A percentile compares a stretch with the other conserved stretches of the same genome.
Conservation (phyloP, 2,888 invertebrate genomes). For the Apeira syringaria region DNA sequence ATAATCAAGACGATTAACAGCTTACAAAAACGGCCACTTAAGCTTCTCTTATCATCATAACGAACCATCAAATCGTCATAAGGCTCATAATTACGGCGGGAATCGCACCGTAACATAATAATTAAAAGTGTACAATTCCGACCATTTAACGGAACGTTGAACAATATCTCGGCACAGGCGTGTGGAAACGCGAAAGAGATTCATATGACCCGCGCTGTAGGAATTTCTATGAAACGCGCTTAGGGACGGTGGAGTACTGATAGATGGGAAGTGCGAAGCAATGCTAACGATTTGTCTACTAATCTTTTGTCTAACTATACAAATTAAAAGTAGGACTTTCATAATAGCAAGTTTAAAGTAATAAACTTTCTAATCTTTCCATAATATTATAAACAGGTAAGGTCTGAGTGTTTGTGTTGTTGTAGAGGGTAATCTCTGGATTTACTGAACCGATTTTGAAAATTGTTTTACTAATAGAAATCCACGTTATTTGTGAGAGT, state of each 20-base stretch:
- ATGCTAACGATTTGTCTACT: not conserved
- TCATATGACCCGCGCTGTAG: constrained; percentile 65
- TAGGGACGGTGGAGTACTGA: constrained; percentile 28
- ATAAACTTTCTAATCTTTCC: no score
- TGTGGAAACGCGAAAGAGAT: constrained; percentile 71
- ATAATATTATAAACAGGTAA: no score
- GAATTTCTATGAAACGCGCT: constrained; percentile 66
- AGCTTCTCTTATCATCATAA: constrained; percentile 4
- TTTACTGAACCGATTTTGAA: no score
- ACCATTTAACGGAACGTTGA: constrained; percentile 61
- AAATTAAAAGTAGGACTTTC: no score
- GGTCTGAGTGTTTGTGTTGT: no score
- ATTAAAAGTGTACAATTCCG: constrained; percentile 62
- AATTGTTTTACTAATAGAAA: no score
- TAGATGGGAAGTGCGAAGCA: constrained; percentile 18
- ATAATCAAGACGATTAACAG: constrained; percentile 10
- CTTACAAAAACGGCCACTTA: constrained; percentile 3
- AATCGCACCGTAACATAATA: constrained; percentile 45
- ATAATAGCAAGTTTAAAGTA: no score
- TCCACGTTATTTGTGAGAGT: no score
- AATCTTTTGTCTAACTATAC: no score
- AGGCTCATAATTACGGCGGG: constrained; percentile 27
- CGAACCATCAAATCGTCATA: constrained; percentile 18
- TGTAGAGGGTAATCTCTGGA: no score
- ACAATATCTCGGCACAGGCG: constrained; percentile 52